A percentile compares a stretch with the other conserved stretches of the same genome.
phyloP scores from a whole-genome alignment of 2,113 vertebrate species.

The Dolichotis patagonum region DNA sequence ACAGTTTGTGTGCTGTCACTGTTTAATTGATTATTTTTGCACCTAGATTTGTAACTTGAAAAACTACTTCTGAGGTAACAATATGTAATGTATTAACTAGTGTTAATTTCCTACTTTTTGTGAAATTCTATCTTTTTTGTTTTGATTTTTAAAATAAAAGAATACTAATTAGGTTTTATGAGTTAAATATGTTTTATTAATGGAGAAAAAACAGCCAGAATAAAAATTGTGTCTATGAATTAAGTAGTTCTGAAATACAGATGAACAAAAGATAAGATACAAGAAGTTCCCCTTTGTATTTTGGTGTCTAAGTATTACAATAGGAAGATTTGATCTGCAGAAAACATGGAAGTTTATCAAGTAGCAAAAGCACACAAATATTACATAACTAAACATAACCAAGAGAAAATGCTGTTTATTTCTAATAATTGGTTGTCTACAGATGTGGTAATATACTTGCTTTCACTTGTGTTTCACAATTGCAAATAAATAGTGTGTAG shows the following conservation, averaged over 20 bases:
- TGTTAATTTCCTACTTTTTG: too few relatives aligned
- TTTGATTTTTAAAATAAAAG: not conserved
- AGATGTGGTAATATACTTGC: constrained; percentile 12
- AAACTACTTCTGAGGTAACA: too few relatives aligned
- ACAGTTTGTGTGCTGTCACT: too few relatives aligned
- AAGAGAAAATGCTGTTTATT: not conserved
- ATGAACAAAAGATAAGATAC: not conserved
- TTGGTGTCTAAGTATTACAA: not conserved
- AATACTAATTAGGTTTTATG: not conserved
- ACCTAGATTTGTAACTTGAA: too few relatives aligned
- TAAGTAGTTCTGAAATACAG: constrained; percentile 3
- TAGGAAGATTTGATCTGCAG: not conserved
- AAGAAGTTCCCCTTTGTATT: not conserved
- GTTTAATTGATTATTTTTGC: too few relatives aligned
- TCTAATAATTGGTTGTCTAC: not conserved
- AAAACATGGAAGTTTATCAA: not conserved
- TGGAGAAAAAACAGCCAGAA: not conserved
- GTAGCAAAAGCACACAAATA: not conserved
- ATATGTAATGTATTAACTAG: too few relatives aligned
- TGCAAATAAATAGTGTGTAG: not conserved
- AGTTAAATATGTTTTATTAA: not conserved
- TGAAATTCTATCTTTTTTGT: too few relatives aligned
- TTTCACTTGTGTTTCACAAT: constrained; percentile 10
- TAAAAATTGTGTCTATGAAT: not conserved
- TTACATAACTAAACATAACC: not conserved